Evolutionary conservation across 2,797 vertebrate genomes (phyloP), one percentile per base, ranked within the genome.

Genomic region (Myripristis murdjan): DNA sequence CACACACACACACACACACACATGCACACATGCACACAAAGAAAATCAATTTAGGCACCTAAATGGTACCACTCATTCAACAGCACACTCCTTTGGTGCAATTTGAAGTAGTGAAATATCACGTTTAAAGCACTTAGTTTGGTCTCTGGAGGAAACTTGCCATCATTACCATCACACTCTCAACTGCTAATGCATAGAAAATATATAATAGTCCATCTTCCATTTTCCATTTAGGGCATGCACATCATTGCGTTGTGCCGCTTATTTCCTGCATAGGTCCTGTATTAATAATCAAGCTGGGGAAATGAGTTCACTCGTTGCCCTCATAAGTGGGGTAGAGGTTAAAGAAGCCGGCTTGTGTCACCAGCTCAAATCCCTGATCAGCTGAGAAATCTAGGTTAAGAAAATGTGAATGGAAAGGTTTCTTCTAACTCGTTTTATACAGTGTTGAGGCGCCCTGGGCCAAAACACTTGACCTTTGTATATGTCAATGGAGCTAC

Each of bases 21-120:
- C n/a, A n/a, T n/a, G n/a, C n/a, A n/a, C n/a, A n/a, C n/a, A n/a
- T n/a, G n/a, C 48, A 33, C 0, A 8, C 10, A 69, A 69, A 2
- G 26, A 24, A 68, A 66, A 83, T 81, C 72, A 65, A 76, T 81
- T 39, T 39, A n/a, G 3, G 20, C n/a, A 71, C 51, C 18, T 82
- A 71, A 82, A 72, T 64, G 65, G 67, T 54, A 71, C 47, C 35
- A 60, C 52, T 77, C 22, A 64, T 60, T 84, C 47, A 16, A 46
- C 39, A n/a, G 48, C 80, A 83, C 28, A 76, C 16, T 39, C 16
- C 43, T 2, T n/a, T 20, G 0, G 37, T 43, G 48, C 12, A 63
- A 6, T 24, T 15, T 41, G 47, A 55, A 39, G 35, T 0, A 31
- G 28, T 53, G 58, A 24, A 28, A 71, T 22, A 70, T 51, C 43